Conservation (phyloP, 2,797 vertebrate species). For the Macropus fuliginosus region DNA sequence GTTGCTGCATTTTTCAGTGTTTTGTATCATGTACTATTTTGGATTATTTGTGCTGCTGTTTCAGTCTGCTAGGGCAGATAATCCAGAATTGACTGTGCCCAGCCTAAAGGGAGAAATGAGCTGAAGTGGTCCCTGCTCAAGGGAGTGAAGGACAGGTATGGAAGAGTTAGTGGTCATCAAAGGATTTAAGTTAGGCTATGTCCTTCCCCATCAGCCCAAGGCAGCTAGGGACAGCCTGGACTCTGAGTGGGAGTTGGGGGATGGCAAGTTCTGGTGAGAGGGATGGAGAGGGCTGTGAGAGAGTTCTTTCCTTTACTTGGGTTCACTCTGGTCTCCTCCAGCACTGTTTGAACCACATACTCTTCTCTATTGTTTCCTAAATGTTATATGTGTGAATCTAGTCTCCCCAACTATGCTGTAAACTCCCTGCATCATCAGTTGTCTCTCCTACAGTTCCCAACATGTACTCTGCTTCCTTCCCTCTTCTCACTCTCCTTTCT, state of each 20-base stretch:
- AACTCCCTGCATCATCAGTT: background rate
- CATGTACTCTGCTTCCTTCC: background rate
- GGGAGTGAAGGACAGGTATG: background rate
- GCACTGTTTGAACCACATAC: background rate
- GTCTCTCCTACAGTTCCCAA: background rate
- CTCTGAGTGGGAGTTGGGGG: background rate
- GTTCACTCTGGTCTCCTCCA: background rate
- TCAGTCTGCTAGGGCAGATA: background rate
- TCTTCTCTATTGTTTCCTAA: background rate
- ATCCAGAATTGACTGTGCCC: background rate
- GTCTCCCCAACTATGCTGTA: background rate
- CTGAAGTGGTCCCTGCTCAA: background rate
- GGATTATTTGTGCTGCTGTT: background rate
- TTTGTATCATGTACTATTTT: background rate
- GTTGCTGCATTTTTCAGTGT: background rate
- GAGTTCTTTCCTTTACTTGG: background rate
- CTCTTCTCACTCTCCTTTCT: background rate
- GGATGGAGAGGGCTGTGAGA: background rate
- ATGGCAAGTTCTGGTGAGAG: background rate
- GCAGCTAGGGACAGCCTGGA: background rate
- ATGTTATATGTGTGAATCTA: background rate
- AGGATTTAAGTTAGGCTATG: background rate
- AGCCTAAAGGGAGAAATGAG: background rate
- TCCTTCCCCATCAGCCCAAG: background rate
- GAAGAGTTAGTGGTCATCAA: background rate